Evolutionary conservation across 2,888 invertebrate genomes (phyloP).

Genomic region (Megalurothrips usitatus): DNA sequence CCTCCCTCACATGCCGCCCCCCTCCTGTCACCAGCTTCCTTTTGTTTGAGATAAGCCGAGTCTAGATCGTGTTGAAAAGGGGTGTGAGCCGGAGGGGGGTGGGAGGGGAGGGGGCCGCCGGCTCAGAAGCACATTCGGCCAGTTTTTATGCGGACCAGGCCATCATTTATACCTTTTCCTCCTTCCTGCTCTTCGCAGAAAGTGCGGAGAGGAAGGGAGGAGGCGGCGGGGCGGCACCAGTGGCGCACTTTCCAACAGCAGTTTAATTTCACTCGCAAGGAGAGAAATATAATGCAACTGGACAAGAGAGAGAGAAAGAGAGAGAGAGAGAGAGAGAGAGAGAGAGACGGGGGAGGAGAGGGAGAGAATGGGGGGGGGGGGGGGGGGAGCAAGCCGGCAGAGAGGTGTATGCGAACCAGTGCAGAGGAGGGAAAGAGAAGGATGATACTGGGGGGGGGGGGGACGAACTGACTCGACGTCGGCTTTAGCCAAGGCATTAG

Average conservation of each 20-base stretch:
- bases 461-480: too few relatives aligned
- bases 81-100: not conserved
- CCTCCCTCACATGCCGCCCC: not conserved
- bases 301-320: not conserved
- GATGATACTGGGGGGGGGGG: too few relatives aligned
- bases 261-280: slow-evolving; percentile 1
- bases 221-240: not conserved
- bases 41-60: not conserved
- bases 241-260: not conserved
- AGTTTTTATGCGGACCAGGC: not conserved
- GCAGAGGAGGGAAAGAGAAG: too few relatives aligned
- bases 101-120: not conserved
- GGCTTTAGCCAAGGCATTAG: too few relatives aligned
- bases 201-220: not conserved
- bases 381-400: too few relatives aligned
- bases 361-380: too few relatives aligned
- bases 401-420: too few relatives aligned
- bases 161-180: slow-evolving; percentile 4
- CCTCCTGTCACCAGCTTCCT: too few relatives aligned
- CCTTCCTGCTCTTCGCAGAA: not conserved
- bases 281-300: not conserved
- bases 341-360: not conserved
- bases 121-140: slow-evolving; percentile 1
- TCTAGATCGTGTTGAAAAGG: not conserved
- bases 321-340: not conserved